Evolutionary conservation across 2,888 invertebrate species (phyloP), one percentile per base, ranked within the genome.

Genomic region (Keiferia lycopersicella): DNA sequence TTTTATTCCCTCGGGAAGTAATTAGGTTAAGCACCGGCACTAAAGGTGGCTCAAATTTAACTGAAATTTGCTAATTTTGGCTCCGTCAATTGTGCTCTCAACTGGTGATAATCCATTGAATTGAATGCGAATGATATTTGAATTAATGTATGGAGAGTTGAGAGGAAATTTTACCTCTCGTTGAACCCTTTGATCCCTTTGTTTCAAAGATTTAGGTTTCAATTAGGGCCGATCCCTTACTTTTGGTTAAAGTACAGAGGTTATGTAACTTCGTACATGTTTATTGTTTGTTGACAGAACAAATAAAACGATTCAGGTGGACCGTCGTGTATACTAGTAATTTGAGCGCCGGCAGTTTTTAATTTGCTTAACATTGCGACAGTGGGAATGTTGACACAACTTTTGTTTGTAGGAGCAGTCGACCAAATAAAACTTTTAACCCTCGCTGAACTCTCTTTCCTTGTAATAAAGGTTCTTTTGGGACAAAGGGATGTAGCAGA

Each of bases 11-110:
- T 48, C 48, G 6, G 26, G 30, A 61, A 26, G 61, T 61, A 61
- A 61, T 61, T 61, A 50, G 61, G 61, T 61, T 61, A 61, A 61
- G 61, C 50, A 34, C 61, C 61, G 34, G 50, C 14, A 22, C 50
- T 50, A 61, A 59, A 61, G 60, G 60, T 60, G 60, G 26, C 45
- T n/a, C 14, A 60, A 60, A 26, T 59, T 59, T 22, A 39, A 38
- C 38, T 58, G 38, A 58, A 58, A 58, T 59, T 59, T 11, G 38
- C 57, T 59, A 59, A 59, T 59, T 59, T 39, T 39, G 20, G 20
- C 58, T n/a, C 57, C 39, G 39, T 58, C 39, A 26, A 38, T 58
- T 58, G 18, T 39, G 4, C 39, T 16, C 39, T 38, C 39, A 18
- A 58, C 16, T 18, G 38, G 38, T 58, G 38, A 58, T 58, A 58